Evolutionary conservation across 2,113 vertebrate genomes (phyloP), one percentile per base, ranked within the genome.

Genomic region (Ploceus nigricollis): DNA sequence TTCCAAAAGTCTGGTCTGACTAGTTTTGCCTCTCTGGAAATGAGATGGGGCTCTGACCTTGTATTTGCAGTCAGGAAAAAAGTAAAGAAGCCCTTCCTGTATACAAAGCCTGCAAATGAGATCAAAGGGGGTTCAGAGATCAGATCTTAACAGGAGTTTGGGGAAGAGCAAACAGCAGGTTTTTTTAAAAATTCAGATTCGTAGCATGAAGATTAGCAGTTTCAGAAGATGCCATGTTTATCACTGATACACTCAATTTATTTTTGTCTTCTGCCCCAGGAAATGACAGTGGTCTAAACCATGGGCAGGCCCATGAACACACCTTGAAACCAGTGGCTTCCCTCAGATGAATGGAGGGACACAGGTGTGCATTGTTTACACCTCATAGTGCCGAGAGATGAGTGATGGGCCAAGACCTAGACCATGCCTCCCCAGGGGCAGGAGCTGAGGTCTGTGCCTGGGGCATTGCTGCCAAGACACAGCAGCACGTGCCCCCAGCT

Each of bases 401-500:
- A 68, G 30, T 28, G 69, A 40, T 17, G 28, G 35, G 42, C 39
- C 1, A 1, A 51, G 30, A 51, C 24, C 11, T 31, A 9, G 2
- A 56, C 23, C 1, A 0, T 44, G 33, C 7, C 8, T 82, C 20
- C 24, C 28, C 23, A 25, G 20, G 23, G 28, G 4, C 30, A 8
- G 39, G 31, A 73, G 21, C 5, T 58, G 68, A 40, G 45, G 11
- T 65, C 89, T 21, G 13, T 47, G 8, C 13, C 53, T 64, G 37
- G 25, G 42, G 22, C 11, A 21, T 44, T 73, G 33, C 31, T 65
- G 39, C 21, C 54, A 65, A 35, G 12, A 24, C 31, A 37, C 11
- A 24, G 30, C 50, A 78, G 12, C 11, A 5, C 0, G 0, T 53
- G 60, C 10, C 28, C 48, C 47, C 14, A 48, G 23, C 21, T 2